A percentile compares a stretch with the other conserved stretches of the same genome.
Evolutionary conservation across 1,140 invertebrate genomes (phyloP).

Genomic region (Sycophila sp.): DNA sequence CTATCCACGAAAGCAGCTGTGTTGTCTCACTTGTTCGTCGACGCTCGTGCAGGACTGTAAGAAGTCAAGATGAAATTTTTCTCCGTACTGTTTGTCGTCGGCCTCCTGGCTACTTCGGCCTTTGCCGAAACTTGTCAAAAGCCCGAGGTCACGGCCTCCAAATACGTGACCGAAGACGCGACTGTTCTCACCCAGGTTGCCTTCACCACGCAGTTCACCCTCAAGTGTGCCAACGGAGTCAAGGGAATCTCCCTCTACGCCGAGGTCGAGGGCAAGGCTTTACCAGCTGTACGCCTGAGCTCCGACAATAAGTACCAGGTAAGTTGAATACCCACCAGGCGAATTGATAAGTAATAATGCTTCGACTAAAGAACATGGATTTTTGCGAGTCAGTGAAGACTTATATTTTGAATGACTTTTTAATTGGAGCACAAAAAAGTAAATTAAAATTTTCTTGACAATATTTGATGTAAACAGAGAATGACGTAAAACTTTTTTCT

Average conservation of each 20-base stretch:
- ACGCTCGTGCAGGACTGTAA: background rate
- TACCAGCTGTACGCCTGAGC: constrained; percentile 79
- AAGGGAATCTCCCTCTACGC: constrained; percentile 82
- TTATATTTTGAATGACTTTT: no score
- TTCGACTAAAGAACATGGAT: no score
- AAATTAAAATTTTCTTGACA: no score
- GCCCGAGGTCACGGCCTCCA: constrained; percentile 72
- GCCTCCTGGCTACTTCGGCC: constrained; percentile 20
- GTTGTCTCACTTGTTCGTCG: background rate
- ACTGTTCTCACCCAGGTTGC: constrained; percentile 87
- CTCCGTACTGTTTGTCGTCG: constrained; percentile 30
- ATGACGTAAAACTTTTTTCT: no score
- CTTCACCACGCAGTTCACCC: constrained; percentile 79
- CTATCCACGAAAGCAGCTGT: constrained; percentile 4
- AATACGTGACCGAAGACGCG: constrained; percentile 90
- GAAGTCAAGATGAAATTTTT: constrained; percentile 39
- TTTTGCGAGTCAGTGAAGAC: no score
- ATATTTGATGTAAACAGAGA: no score
- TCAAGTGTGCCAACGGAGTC: constrained; percentile 75
- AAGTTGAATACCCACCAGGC: no score
- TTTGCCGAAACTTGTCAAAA: constrained; percentile 67
- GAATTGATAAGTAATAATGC: no score
- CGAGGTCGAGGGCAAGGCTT: constrained; percentile 83
- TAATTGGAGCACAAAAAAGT: no score
- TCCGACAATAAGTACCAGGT: constrained; percentile 84